Percentiles rank a stretch among this genome's conserved stretches.
phyloP scores from a whole-genome alignment of 1,140 invertebrate species.

The Cyclina sinensis region DNA sequence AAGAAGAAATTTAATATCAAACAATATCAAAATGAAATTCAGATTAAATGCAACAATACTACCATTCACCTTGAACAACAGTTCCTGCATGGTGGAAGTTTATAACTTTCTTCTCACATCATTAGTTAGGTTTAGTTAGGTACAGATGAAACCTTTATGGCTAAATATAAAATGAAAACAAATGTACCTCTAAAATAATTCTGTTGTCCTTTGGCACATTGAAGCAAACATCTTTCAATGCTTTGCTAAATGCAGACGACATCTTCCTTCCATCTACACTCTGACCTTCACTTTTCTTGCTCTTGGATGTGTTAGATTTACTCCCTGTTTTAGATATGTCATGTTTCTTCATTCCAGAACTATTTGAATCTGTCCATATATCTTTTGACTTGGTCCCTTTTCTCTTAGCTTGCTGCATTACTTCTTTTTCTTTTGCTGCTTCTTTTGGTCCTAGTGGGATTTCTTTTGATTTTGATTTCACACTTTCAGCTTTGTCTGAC shows the following conservation, averaged over 20 bases:
- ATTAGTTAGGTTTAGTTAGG: too few species aligned
- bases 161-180: not conserved
- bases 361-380: slow-evolving; percentile 56
- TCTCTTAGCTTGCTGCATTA: slow-evolving; percentile 13
- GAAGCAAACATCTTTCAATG: slow-evolving; percentile 84
- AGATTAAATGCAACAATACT: too few species aligned
- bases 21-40: too few species aligned
- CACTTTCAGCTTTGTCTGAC: not conserved
- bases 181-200: slow-evolving; percentile 85
- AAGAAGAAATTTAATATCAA: too few species aligned
- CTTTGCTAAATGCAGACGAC: slow-evolving; percentile 88
- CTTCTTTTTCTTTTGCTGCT: not conserved
- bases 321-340: slow-evolving; percentile 1
- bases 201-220: slow-evolving; percentile 85
- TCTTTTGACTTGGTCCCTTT: slow-evolving; percentile 63
- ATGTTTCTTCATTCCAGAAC: not conserved
- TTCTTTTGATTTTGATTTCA: slow-evolving; percentile 35
- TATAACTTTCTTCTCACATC: too few species aligned
- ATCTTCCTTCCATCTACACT: slow-evolving; percentile 79
- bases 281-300: not conserved
- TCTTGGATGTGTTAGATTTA: not conserved
- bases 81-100: too few species aligned
- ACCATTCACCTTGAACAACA: too few species aligned
- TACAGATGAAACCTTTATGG: too few species aligned
- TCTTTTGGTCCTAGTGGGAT: not conserved